Base-by-base conservation (phyloP, 2,888 invertebrate genomes). In the Gortyna flavago region DNA sequence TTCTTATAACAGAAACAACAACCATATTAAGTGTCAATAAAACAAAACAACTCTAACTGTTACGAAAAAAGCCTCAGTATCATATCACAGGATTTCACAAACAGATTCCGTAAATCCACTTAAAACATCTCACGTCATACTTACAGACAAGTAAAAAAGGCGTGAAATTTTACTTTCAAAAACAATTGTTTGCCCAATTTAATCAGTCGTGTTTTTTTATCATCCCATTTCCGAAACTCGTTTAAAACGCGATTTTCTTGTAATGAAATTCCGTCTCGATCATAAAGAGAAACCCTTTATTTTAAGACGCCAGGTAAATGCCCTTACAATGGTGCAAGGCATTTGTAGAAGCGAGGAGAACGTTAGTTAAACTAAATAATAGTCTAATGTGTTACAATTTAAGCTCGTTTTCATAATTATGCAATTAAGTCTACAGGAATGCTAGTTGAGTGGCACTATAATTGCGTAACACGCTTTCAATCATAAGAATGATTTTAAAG, bases 231-330 rank as follows among this genome's bases (percentile, higher is more conserved):
- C 83, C 66, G 68, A 83, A 88, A 86, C 85, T 88, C 90, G 85
- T 92, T 91, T 91, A 88, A 90, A 90, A 89, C 75, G 85, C 88
- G 89, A 92, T 91, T 90, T 90, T 89, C 87, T 85, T 85, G 75
- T 92, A 93, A 93, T 93, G 91, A 93, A 93, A 93, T 93, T 93
- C 92, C 88, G 87, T 90, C 90, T 88, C 88, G 88, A 85, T 86
- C 90, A 89, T 92, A 92, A 93, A 92, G 90, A 88, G 86, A 85
- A 85, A 89, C 90, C 90, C 88, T 91, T 91, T 90, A 87, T 89
- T 87, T 86, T 80, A 80, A 79, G 75, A 72, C 44, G 70, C 61
- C 85, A 87, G 87, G 87, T 88, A 88, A 86, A 85, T 83, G 73
- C 77, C 79, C 78, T 84, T 61, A 35, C 18, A 21, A 35, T 32